These are phyloP conservation scores for Myiotriccus ornatus DNA, from an alignment of 2,797 vertebrate species.

Conservation along the genomic window DNA sequence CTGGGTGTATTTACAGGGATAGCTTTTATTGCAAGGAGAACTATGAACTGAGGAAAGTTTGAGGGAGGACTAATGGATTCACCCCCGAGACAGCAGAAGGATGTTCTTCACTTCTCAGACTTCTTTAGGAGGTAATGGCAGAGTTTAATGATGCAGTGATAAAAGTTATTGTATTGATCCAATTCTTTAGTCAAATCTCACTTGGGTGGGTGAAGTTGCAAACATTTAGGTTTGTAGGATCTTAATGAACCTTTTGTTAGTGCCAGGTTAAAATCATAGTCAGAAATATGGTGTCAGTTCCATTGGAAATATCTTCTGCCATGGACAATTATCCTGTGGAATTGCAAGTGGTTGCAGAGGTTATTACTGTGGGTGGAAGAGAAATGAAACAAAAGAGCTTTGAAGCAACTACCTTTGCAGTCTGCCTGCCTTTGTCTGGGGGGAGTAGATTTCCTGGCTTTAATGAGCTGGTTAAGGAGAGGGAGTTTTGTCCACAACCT, in stretches of 20 bases:
- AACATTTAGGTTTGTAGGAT: background rate
- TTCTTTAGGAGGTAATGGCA: background rate
- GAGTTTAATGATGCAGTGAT: background rate
- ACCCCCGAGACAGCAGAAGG: background rate
- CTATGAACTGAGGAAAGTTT: background rate
- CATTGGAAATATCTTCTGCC: background rate
- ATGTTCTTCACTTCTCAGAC: background rate
- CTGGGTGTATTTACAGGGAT: background rate
- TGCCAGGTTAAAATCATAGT: background rate
- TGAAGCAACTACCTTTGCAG: conserved; percentile 17
- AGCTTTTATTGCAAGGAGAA: background rate
- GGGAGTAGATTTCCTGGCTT: background rate
- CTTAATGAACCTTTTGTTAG: background rate
- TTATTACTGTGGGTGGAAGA: background rate
- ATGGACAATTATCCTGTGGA: background rate
- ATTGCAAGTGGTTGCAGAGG: background rate
- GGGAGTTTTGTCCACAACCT: background rate
- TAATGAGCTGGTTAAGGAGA: background rate
- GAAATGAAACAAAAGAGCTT: conserved; percentile 38
- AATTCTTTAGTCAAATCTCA: background rate
- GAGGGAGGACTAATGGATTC: background rate
- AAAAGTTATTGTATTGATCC: background rate
- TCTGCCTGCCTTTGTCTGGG: background rate
- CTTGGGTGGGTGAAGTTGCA: background rate
- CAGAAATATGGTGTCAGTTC: background rate